phyloP scores from a whole-genome alignment of 2,797 vertebrate species.

The Etheostoma perlongum region DNA sequence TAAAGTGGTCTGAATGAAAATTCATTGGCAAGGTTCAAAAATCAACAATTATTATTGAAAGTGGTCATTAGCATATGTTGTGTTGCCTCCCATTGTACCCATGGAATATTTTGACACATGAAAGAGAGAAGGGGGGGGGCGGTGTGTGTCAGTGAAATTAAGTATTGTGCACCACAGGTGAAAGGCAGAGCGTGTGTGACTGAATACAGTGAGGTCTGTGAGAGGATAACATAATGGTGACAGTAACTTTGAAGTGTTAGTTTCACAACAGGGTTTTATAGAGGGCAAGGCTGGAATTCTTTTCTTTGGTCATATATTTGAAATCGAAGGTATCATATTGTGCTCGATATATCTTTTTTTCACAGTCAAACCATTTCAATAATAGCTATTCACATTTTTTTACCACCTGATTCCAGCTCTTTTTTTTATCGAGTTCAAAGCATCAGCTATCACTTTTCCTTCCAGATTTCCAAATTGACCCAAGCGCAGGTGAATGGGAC shows the following conservation, averaged over 20 bases:
- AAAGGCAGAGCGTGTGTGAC: constrained; percentile 27
- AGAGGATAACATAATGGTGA: constrained; percentile 16
- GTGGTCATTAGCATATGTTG: constrained; percentile 45
- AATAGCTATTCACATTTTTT: background rate
- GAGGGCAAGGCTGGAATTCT: background rate
- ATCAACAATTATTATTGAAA: constrained; percentile 67
- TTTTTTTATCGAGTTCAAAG: constrained; percentile 1
- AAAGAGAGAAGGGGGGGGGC: constrained; percentile 7
- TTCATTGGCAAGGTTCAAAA: constrained; percentile 42
- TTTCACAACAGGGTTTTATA: constrained; percentile 22
- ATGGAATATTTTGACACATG: constrained; percentile 35
- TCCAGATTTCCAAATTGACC: constrained; percentile 33
- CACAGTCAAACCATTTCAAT: constrained; percentile 10
- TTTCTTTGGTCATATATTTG: constrained; percentile 4
- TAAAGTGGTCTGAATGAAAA: constrained; percentile 39
- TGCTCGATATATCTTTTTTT: background rate
- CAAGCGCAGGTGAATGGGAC: constrained; percentile 26
- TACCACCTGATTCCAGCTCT: background rate
- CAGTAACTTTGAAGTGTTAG: constrained; percentile 6
- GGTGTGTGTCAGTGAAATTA: constrained; percentile 1
- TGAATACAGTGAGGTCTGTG: constrained; percentile 31
- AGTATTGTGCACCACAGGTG: constrained; percentile 34
- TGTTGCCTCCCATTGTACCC: constrained; percentile 14
- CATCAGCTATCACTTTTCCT: background rate
- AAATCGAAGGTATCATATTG: background rate